Base-by-base conservation (phyloP, 2,113 vertebrate species). In the Pleuronectes platessa region DNA sequence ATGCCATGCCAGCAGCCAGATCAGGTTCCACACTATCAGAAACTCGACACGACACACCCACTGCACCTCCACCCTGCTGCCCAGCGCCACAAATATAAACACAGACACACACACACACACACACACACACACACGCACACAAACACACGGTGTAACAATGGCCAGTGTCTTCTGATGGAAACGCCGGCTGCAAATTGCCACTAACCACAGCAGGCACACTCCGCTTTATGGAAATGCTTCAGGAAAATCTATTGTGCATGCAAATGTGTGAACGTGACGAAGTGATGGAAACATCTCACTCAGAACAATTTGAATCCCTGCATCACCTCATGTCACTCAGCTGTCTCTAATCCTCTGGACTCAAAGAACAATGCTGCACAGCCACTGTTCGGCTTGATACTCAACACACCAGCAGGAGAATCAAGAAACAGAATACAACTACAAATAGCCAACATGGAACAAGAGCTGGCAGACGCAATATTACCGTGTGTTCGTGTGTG, bases 1-100 rank as follows among this genome's bases (percentile, higher is more conserved):
- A 68, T 88, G 87, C 73, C 84, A 78, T 42, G 64, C 79, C 7
- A 86, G 64, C 71, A 86, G 72, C 62, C 67, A 21, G 83, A 87
- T 89, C 83, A 84, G 83, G 78, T 91, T 91, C 74, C 89, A 90
- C 70, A 68, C 74, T 76, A 65, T 80, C 74, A 61, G 84, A 85
- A 89, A 92, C 74, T 73, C 66, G 82, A 88, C 69, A 79, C 75
- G 23, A 90, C 81, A 73, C 87, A 82, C 79, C 72, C 78, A 86
- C 78, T 68, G 84, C 74, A 83, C 61, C 78, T 79, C 74, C 59
- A 58, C 23, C 37, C 54, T 47, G 13, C 37, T 47, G 68, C 14
- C 73, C 40, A 31, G 21, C 2, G 21, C 63, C 61, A 73, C 18
- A 78, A 45, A 78, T 4, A 69, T 31, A 75, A 5, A 77, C 14